Conservation (phyloP, 2,113 vertebrate species). For the Poicephalus gulielmi region DNA sequence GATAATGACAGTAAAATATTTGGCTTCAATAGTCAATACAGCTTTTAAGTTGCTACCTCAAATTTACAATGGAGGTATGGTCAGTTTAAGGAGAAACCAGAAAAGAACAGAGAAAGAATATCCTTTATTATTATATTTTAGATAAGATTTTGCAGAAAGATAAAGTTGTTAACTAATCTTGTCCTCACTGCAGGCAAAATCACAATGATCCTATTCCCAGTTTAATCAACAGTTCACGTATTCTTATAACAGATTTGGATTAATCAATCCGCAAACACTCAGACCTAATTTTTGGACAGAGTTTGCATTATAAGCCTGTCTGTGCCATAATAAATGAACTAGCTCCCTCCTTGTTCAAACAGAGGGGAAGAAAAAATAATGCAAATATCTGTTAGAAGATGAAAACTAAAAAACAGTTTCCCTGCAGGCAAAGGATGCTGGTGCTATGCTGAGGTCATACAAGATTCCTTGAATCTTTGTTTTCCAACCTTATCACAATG, state of each 20-base stretch:
- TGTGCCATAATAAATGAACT: not conserved
- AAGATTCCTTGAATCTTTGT: not conserved
- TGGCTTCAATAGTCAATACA: not conserved
- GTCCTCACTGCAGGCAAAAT: not conserved
- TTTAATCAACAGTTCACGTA: not conserved
- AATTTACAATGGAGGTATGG: not conserved
- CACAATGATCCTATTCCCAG: not conserved
- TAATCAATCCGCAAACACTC: not conserved
- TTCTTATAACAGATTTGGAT: not conserved
- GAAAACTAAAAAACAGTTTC: slow-evolving; percentile 24
- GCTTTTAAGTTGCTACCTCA: not conserved
- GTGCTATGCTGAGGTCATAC: slow-evolving; percentile 13
- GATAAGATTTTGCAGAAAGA: not conserved
- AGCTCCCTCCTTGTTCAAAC: not conserved
- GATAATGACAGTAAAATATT: not conserved
- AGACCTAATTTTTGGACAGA: not conserved
- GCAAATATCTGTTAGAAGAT: not conserved
- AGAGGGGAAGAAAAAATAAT: not conserved
- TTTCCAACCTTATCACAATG: not conserved
- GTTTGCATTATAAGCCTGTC: not conserved
- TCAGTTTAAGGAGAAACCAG: not conserved
- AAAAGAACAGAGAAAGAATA: not conserved
- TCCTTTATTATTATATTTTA: not conserved
- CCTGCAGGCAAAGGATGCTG: slow-evolving; percentile 14
- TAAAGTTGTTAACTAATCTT: not conserved